These are phyloP conservation scores for Clamator glandarius DNA, from an alignment of 2,797 vertebrate genomes.

Conservation along the genomic window DNA sequence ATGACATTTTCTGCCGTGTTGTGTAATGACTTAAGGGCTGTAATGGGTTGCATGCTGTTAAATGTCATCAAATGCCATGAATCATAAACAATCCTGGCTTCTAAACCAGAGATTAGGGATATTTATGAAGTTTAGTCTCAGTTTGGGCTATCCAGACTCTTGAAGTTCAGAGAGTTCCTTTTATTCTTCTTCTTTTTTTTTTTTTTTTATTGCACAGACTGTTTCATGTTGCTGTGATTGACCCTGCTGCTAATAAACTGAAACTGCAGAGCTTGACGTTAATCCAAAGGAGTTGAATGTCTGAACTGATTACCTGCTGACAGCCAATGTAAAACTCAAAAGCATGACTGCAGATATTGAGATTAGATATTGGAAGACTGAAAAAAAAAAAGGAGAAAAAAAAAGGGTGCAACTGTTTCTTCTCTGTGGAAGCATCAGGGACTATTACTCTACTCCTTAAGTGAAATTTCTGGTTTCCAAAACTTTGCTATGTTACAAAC, in stretches of 20 bases:
- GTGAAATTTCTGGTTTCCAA: slow-evolving; percentile 27
- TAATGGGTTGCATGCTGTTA: slow-evolving; percentile 65
- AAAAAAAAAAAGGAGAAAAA: not conserved
- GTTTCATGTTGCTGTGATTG: slow-evolving; percentile 47
- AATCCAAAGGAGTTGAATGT: slow-evolving; percentile 25
- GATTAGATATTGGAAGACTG: slow-evolving; percentile 5
- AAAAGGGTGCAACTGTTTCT: not conserved
- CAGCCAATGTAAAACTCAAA: slow-evolving; percentile 54
- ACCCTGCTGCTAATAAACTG: slow-evolving; percentile 56
- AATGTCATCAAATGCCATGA: slow-evolving; percentile 67
- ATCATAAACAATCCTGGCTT: slow-evolving; percentile 70
- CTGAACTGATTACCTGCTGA: slow-evolving; percentile 55
- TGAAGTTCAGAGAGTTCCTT: slow-evolving; percentile 61
- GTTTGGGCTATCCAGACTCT: slow-evolving; percentile 64
- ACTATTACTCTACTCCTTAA: not conserved
- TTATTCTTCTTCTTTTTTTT: not conserved
- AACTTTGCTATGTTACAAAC: slow-evolving; percentile 39
- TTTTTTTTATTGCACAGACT: slow-evolving; percentile 32
- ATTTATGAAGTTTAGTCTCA: slow-evolving; percentile 69
- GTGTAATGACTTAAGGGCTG: slow-evolving; percentile 62
- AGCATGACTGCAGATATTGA: slow-evolving; percentile 38
- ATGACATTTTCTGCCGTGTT: slow-evolving; percentile 63
- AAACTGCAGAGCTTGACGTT: slow-evolving; percentile 34
- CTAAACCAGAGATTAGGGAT: slow-evolving; percentile 68
- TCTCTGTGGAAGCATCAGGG: not conserved